Base-by-base conservation (phyloP, 2,113 vertebrate species). In the Ia io region DNA sequence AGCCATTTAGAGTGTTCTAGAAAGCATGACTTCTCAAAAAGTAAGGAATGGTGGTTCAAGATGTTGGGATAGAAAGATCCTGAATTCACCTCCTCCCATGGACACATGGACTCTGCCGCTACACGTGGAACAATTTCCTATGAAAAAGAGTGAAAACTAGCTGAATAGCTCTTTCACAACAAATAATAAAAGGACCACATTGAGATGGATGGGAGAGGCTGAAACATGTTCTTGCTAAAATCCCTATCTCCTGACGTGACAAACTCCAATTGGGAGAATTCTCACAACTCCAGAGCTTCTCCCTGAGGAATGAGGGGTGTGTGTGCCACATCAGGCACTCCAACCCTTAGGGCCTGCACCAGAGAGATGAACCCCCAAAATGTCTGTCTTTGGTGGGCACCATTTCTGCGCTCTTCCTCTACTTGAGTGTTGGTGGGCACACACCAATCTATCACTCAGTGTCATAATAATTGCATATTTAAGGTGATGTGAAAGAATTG, bases 21-120 rank as follows among this genome's bases (percentile, higher is more conserved):
- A 86, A 90, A 92, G 69, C 16, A 1, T 92, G 84, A 84, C 67
- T 92, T 95, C 83, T 90, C 40, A 70, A 84, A 73, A 87, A 30
- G 69, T 56, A 42, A 30, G 49, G 13, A 22, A 28, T 61, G 35
- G 51, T 79, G 78, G 53, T 82, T 40, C 9, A 32, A 40, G 37
- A 82, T 61, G 37, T 30, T 40, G 53, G 53, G 23, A 61, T 18
- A 61, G 78, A 82, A 82, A 30, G 23, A 82, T 82, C 53, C 53
- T 61, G 78, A 82, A 61, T 5, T 42, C 35, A 59, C 35, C 10
- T 53, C 20, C 25, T 61, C 9, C 25, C 35, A 18, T 9, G 16
- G 53, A 82, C 53, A 30, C 16, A 61, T 20, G 9, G 53, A 37
- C 28, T 61, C 51, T 61, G 18, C 14, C 30, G 37, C 25, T 61